Evolutionary conservation across 2,113 vertebrate genomes (phyloP).

Genomic region (Antidorcas marsupialis): DNA sequence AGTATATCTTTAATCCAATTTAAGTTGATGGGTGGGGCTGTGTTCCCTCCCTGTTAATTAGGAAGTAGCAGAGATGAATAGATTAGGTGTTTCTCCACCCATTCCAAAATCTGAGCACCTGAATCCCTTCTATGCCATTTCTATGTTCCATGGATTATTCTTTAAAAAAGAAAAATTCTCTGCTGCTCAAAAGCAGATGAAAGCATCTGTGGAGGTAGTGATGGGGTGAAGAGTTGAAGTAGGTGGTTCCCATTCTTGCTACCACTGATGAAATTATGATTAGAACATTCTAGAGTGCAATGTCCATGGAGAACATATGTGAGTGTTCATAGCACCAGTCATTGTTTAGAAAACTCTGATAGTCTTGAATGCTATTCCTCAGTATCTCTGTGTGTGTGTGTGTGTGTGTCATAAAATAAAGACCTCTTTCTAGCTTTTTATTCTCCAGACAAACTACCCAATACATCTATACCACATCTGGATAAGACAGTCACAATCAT

Average conservation of each 20-base stretch:
- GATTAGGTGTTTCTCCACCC: neutral
- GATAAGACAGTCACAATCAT: conserved; percentile 15
- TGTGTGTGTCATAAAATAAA: neutral
- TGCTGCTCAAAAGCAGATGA: neutral
- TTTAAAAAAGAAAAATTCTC: neutral
- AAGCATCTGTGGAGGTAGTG: neutral
- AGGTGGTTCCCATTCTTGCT: neutral
- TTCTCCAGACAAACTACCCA: neutral
- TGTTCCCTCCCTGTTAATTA: neutral
- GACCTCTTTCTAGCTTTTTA: neutral
- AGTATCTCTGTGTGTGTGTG: neutral
- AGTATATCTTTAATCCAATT: neutral
- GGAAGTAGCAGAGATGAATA: neutral
- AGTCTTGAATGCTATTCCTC: neutral
- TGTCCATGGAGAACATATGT: neutral
- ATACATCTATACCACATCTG: neutral
- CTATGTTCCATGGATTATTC: neutral
- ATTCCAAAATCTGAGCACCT: neutral
- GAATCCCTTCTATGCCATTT: neutral
- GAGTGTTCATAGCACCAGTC: neutral
- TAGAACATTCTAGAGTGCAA: neutral
- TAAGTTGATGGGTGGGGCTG: neutral
- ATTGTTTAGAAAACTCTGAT: neutral
- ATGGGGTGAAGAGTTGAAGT: neutral
- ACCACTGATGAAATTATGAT: neutral